These are phyloP conservation scores for Rhyacichthys aspro DNA, from an alignment of 2,797 vertebrate species.

Conservation along the genomic window DNA sequence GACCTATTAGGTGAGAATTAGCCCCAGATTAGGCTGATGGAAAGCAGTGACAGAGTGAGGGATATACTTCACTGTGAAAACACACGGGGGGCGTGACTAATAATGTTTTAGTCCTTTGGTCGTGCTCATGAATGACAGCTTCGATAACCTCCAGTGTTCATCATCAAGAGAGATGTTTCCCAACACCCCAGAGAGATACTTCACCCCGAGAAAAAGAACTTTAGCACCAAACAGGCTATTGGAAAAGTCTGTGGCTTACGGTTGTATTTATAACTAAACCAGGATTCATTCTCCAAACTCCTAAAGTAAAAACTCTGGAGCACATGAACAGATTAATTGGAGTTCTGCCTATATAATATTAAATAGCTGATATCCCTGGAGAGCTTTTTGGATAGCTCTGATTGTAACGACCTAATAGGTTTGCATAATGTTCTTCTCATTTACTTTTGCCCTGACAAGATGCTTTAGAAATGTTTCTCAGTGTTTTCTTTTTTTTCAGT, in stretches of 20 bases:
- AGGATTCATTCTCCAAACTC: constrained; percentile 3
- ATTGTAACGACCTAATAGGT: background rate
- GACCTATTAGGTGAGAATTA: constrained; percentile 72
- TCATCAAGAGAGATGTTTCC: constrained; percentile 44
- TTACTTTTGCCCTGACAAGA: constrained; percentile 23
- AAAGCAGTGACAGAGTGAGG: constrained; percentile 60
- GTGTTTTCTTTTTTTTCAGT: no score
- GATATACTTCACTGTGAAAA: constrained; percentile 54
- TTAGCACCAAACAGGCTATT: background rate
- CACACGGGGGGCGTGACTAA: constrained; percentile 59
- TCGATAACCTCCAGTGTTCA: constrained; percentile 39
- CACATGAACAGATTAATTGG: background rate
- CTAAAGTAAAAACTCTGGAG: no score
- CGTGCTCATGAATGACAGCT: constrained; percentile 55
- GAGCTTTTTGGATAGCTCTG: background rate
- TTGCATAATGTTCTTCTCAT: constrained; percentile 27
- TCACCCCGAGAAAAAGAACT: constrained; percentile 21
- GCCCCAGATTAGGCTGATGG: constrained; percentile 66
- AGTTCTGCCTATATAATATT: background rate
- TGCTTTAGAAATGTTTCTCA: constrained; percentile 25
- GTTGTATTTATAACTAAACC: constrained; percentile 28
- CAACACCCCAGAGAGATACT: constrained; percentile 26
- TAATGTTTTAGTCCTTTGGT: constrained; percentile 52
- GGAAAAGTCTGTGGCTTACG: background rate
- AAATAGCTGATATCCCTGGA: no score